Evolutionary conservation across 2,113 vertebrate genomes (phyloP), one percentile per base, ranked within the genome.

Genomic region (Riparia riparia): DNA sequence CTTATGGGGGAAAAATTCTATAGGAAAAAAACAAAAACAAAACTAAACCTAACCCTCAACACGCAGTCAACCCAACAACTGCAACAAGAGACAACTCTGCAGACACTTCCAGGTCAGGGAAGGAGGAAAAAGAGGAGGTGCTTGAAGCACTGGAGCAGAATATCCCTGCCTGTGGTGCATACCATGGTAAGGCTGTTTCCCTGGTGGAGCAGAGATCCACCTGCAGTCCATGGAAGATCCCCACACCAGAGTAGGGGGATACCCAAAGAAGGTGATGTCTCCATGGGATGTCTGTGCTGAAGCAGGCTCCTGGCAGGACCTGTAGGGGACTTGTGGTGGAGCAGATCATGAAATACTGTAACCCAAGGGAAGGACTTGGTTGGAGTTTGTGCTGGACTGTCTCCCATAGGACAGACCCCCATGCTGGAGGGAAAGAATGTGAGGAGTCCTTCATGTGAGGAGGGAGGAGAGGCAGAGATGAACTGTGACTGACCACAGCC

Each of bases 251-350:
- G 31, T 9, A 18, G 12, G 12, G 9, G 24, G 37, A 28, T 34
- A 32, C 19, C 9, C 31, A 70, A 18, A 29, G 24, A n/a, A 70
- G 18, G n/a, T 3, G 10, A 9, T n/a, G 41, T n/a, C 12, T 31
- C 26, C 0, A 1, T n/a, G 41, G 39, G 18, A 39, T 24, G 12
- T 12, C 39, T 22, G 8, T 0, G 0, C 39, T 45, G 21, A 11
- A 68, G 31, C 8, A 58, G 37, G 32, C 11, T 60, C 25, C 25
- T 60, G 37, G 39, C 28, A 78, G 21, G 39, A 61, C 54, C 37
- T 77, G 53, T 20, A 16, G 17, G 28, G 13, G 5, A 26, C n/a
- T 28, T 1, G 0, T n/a, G 29, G 8, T 41, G 53, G 51, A 76
- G 12, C 31, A 19, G 34, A 31, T 66, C 2, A 18, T 42, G 49